Percentiles rank a stretch among this genome's conserved stretches.
Conservation (phyloP, 2,888 invertebrate genomes). For the Drosophila mayaguana region DNA sequence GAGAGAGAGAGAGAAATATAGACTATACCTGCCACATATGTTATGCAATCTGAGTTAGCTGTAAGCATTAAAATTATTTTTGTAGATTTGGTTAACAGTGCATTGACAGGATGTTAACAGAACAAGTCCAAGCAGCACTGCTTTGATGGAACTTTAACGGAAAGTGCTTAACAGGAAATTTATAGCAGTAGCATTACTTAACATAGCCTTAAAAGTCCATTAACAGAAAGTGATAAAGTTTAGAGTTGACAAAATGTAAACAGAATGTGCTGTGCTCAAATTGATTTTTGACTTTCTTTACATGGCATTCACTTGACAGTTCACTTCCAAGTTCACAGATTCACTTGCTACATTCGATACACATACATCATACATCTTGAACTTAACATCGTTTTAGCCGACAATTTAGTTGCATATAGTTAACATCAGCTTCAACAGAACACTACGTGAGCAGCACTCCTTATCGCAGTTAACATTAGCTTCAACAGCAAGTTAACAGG, state of each 20-base stretch:
- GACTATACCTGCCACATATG: neutral
- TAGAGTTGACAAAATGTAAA: neutral
- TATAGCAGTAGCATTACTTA: neutral
- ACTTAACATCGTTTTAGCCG: too few relatives aligned
- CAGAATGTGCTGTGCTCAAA: neutral
- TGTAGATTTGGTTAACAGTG: neutral
- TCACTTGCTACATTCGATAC: too few relatives aligned
- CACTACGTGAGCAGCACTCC: too few relatives aligned
- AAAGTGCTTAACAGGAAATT: neutral
- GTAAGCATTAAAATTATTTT: neutral
- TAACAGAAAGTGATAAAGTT: neutral
- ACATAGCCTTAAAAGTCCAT: neutral
- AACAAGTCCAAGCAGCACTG: neutral
- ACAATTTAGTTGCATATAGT: too few relatives aligned
- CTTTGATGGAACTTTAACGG: too few relatives aligned
- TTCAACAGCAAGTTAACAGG: neutral
- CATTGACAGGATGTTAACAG: neutral
- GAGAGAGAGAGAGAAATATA: neutral
- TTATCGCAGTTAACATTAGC: too few relatives aligned
- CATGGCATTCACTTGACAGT: too few relatives aligned
- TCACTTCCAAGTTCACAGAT: too few relatives aligned
- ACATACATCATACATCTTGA: too few relatives aligned
- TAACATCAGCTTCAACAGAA: too few relatives aligned
- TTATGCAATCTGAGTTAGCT: neutral
- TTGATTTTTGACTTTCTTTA: too few relatives aligned